Evolutionary conservation across 2,113 vertebrate genomes (phyloP).

Genomic region (Pluvialis apricaria): DNA sequence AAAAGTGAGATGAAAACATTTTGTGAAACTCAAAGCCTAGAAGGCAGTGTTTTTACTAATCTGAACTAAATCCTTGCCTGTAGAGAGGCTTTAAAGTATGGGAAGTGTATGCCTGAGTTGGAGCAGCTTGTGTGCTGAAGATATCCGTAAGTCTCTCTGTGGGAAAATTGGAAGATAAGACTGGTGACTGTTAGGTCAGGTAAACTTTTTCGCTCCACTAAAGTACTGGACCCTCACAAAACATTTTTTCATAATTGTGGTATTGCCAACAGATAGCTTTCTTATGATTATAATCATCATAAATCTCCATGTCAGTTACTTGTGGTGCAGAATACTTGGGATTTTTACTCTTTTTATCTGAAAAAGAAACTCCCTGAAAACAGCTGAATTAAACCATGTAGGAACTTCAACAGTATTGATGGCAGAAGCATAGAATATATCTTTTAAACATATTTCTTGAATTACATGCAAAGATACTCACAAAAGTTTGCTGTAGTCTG

Average conservation of each 20-base stretch:
- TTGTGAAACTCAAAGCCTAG: background rate
- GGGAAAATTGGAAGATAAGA: background rate
- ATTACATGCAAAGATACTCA: background rate
- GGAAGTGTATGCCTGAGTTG: background rate
- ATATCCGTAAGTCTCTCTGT: background rate
- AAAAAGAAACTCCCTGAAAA: background rate
- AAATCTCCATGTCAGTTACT: background rate
- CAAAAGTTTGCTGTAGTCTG: background rate
- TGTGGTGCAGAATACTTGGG: background rate
- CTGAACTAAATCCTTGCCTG: background rate
- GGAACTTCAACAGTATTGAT: background rate
- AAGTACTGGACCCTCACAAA: background rate
- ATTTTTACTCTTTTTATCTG: background rate
- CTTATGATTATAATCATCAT: background rate
- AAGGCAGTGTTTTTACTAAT: background rate
- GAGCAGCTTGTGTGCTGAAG: background rate
- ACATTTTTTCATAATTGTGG: background rate
- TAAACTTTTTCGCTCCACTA: background rate
- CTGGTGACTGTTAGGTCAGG: rapidly evolving
- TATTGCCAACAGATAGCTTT: background rate
- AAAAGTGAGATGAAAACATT: background rate
- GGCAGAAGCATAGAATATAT: background rate
- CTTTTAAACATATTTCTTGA: background rate
- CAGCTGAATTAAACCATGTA: background rate
- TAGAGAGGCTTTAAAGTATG: background rate